phyloP scores from a whole-genome alignment of 2,113 vertebrate genomes.

The Pelusios castaneus region DNA sequence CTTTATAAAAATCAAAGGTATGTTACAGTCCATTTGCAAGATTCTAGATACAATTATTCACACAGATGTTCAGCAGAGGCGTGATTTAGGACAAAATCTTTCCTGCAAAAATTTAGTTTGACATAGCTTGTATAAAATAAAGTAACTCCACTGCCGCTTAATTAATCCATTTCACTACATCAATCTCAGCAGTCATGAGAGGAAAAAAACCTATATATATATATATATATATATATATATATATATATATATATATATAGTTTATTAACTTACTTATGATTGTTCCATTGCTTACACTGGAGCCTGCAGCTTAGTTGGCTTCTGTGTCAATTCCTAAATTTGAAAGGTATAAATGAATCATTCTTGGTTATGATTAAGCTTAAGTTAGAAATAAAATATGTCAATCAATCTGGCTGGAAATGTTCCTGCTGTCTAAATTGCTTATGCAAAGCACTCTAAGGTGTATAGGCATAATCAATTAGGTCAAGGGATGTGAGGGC shows the following conservation, averaged over 20 bases:
- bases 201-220: slow-evolving; percentile 41
- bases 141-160: slow-evolving; percentile 31
- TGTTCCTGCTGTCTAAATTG: slow-evolving; percentile 75
- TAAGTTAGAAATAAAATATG: slow-evolving; percentile 82
- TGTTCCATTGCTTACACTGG: slow-evolving; percentile 2
- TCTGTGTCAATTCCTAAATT: slow-evolving; percentile 51
- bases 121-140: slow-evolving; percentile 42
- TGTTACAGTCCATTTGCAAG: accelerated
- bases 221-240: too few relatives aligned
- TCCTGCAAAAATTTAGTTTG: neutral
- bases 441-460: slow-evolving; percentile 80
- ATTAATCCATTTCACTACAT: slow-evolving; percentile 49
- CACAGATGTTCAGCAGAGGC: neutral
- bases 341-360: slow-evolving; percentile 72
- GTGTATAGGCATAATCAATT: slow-evolving; percentile 78
- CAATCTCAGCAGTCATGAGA: neutral
- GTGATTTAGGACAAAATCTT: neutral
- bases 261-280: slow-evolving; percentile 20
- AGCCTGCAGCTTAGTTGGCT: slow-evolving; percentile 47
- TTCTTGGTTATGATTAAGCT: slow-evolving; percentile 75
- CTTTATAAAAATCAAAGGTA: neutral
- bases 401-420: slow-evolving; percentile 79
- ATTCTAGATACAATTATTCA: neutral
- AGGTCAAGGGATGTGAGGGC: slow-evolving; percentile 75
- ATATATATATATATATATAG: slow-evolving; percentile 39